These are phyloP conservation scores for Troides aeacus DNA, from an alignment of 2,888 invertebrate genomes.

Conservation along the genomic window DNA sequence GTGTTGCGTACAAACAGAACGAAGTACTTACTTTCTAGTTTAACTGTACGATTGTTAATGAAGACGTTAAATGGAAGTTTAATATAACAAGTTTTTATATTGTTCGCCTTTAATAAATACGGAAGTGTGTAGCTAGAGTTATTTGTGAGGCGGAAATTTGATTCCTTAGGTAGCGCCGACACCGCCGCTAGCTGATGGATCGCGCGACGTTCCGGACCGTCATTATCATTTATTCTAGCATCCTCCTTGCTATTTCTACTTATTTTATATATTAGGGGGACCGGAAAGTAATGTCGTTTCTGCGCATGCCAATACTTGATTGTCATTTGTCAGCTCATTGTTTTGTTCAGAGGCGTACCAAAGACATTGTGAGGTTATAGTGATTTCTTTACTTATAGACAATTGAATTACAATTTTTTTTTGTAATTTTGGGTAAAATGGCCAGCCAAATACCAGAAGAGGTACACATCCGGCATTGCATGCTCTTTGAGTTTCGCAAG, in stretches of 20 bases:
- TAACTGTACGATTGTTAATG: neutral
- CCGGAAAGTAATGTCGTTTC: too few species aligned
- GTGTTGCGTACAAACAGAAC: neutral
- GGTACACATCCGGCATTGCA: too few species aligned
- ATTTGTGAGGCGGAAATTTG: constrained; percentile 26
- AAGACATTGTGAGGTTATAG: too few species aligned
- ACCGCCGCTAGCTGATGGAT: constrained; percentile 21
- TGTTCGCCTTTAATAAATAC: neutral
- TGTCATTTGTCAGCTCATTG: too few species aligned
- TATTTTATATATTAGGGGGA: too few species aligned
- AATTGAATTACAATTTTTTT: too few species aligned
- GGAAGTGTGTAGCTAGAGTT: constrained; percentile 21
- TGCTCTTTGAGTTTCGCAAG: too few species aligned
- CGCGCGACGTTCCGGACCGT: constrained; percentile 15
- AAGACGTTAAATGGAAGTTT: neutral
- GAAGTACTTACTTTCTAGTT: neutral
- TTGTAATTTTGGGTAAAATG: too few species aligned
- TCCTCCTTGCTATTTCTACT: constrained; percentile 15
- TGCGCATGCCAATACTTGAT: too few species aligned
- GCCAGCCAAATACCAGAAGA: too few species aligned
- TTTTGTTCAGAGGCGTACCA: too few species aligned
- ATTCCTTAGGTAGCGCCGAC: constrained; percentile 13
- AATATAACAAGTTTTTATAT: neutral
- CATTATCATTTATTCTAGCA: constrained; percentile 20
- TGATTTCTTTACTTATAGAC: too few species aligned